Conservation (phyloP, 2,113 vertebrate species). For the Bubo scandiacus region DNA sequence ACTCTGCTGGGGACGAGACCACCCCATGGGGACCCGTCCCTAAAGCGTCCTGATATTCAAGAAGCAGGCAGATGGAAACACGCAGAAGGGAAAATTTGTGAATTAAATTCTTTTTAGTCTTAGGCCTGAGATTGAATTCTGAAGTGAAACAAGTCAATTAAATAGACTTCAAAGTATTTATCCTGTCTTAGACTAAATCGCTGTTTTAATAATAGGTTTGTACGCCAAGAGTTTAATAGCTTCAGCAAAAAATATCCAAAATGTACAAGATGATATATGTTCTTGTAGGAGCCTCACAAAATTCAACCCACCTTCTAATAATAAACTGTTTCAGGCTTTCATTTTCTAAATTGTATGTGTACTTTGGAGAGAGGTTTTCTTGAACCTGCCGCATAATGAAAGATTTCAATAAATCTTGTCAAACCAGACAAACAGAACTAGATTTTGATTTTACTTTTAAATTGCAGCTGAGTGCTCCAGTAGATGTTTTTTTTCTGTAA, state of each 20-base stretch:
- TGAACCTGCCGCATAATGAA: constrained; percentile 36
- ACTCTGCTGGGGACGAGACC: background rate
- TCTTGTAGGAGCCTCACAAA: background rate
- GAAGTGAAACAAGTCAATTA: background rate
- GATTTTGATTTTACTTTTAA: constrained; percentile 29
- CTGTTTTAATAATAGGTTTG: background rate
- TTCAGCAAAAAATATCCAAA: background rate
- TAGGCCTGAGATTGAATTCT: background rate
- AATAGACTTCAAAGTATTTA: constrained; percentile 29
- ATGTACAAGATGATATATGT: background rate
- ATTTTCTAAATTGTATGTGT: constrained; percentile 44
- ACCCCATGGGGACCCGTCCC: accelerated
- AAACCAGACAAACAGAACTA: constrained; percentile 30
- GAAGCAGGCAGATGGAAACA: background rate
- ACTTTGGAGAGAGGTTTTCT: constrained; percentile 39
- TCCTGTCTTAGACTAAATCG: background rate
- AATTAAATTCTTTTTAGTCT: background rate
- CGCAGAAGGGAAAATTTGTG: background rate
- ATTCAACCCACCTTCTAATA: constrained; percentile 34
- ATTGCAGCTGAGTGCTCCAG: constrained; percentile 24
- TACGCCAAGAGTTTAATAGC: constrained; percentile 10
- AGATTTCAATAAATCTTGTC: constrained; percentile 13
- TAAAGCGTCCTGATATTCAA: accelerated
- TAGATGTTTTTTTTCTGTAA: background rate
- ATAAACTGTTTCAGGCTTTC: constrained; percentile 42